Base-by-base conservation (phyloP, 1,140 invertebrate genomes). In the Lasioglossum baleicum region DNA sequence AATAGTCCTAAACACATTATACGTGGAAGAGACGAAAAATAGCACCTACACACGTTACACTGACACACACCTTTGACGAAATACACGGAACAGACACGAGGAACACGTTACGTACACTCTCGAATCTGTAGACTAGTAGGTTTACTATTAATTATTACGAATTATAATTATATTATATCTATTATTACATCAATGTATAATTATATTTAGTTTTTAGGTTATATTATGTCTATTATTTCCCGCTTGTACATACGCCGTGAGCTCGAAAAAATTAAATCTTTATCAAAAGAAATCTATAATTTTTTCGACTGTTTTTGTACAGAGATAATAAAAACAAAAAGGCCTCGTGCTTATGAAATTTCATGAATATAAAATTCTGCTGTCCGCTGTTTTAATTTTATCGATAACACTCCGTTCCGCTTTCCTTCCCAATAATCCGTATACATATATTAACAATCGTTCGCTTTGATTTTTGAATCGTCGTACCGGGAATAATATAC, bases 281-380 rank as follows among this genome's bases (percentile, higher is more conserved):
- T 90, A 92, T 87, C 86, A 80, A 92, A 88, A 90, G 88, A 92
- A 91, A 92, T 90, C 89, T 92, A 93, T 92, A 92, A 93, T 92
- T 93, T 93, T 93, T 92, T 92, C 90, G 91, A 92, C 88, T 91
- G 89, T 92, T 92, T 92, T 93, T 93, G 92, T 93, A 93, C 92
- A 93, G 91, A 93, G 90, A 93, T 92, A 92, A 92, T 91, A 92
- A 92, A 92, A 92, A 90, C 89, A 92, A 91, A 91, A 91, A 91
- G 92, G 91, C 92, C 91, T 92, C 89, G 92, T 92, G 92, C 92
- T 93, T 93, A 93, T 92, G 90, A 92, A 93, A 93, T 92, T 93
- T 92, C 91, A 93, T 90, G 90, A 92, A 91, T 90, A 92, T 84
- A 90, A 90, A 85, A 75, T 31, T 44, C 48, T 40, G 72, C 17